Conservation (phyloP, 2,888 invertebrate genomes). For the Litoditis marina region DNA sequence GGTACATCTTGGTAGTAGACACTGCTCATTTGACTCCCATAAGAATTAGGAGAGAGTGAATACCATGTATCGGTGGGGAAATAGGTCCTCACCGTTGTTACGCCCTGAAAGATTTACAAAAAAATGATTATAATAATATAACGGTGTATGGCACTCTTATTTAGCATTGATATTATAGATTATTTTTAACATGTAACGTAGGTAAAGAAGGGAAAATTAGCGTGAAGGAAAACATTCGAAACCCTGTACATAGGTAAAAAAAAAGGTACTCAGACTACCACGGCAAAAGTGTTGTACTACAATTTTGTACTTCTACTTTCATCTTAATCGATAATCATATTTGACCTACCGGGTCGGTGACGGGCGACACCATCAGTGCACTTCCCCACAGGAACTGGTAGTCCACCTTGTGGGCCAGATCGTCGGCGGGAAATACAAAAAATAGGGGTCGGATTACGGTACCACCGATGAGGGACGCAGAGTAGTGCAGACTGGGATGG, state of each 20-base stretch:
- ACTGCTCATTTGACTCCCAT: constrained; percentile 31
- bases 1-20: constrained; percentile 40
- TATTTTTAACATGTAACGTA: no score
- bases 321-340: no score
- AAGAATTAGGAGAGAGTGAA: constrained; percentile 42
- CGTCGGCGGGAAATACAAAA: constrained; percentile 54
- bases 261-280: constrained; percentile 23
- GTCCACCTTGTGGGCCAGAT: constrained; percentile 29
- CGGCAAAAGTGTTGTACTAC: neutral
- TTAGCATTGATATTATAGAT: no score
- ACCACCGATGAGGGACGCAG: constrained; percentile 40
- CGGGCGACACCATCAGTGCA: constrained; percentile 53
- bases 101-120: no score
- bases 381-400: constrained; percentile 56
- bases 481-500: constrained; percentile 50
- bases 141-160: no score
- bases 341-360: constrained; percentile 29
- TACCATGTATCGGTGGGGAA: constrained; percentile 63
- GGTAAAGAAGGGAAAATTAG: no score
- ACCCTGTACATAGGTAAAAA: no score
- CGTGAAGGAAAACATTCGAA: no score
- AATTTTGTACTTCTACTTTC: constrained; percentile 1
- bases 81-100: constrained; percentile 55
- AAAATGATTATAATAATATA: no score
- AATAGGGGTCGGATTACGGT: constrained; percentile 54